Percentiles rank a stretch among this genome's conserved stretches.
phyloP scores from a whole-genome alignment of 1,140 invertebrate species.

The Venustaconcha ellipsiformis region DNA sequence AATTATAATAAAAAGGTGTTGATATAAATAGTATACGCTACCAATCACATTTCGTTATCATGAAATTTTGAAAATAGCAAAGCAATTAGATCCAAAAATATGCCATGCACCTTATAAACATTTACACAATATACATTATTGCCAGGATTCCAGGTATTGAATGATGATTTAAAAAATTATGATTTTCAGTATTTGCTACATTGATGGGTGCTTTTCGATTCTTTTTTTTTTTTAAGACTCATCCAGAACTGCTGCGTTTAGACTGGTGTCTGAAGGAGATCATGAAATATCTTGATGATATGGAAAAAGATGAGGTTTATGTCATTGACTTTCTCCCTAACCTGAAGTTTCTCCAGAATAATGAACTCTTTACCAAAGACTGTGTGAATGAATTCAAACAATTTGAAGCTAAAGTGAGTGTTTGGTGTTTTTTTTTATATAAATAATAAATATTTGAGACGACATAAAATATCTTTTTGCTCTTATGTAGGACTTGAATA shows the following conservation, averaged over 20 bases:
- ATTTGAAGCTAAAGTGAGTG: slow-evolving; percentile 22
- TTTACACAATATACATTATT: background rate
- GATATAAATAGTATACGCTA: too few relatives aligned
- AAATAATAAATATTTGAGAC: background rate
- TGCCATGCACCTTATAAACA: background rate
- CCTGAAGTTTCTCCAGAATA: slow-evolving; percentile 26
- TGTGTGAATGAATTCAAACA: slow-evolving; percentile 16
- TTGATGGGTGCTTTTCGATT: background rate
- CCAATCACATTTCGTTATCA: too few relatives aligned
- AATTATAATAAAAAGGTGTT: too few relatives aligned
- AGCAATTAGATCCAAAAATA: background rate
- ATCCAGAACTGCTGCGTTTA: slow-evolving; percentile 15
- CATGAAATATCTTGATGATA: background rate
- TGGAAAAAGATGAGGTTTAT: background rate
- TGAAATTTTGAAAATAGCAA: too few relatives aligned
- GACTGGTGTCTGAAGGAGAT: slow-evolving; percentile 21
- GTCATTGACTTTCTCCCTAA: slow-evolving; percentile 29
- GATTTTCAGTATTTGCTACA: background rate
- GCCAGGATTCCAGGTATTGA: background rate
- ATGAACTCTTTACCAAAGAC: slow-evolving; percentile 25
- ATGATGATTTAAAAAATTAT: background rate
- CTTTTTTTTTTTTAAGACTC: slow-evolving; percentile 13
- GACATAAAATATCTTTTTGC: too few relatives aligned
- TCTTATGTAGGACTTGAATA: too few relatives aligned
- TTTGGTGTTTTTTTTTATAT: background rate